Percentiles rank a stretch among this genome's conserved stretches.
These are phyloP conservation scores for Drosophila greeni DNA, from an alignment of 2,888 invertebrate genomes.

Conservation along the genomic window DNA sequence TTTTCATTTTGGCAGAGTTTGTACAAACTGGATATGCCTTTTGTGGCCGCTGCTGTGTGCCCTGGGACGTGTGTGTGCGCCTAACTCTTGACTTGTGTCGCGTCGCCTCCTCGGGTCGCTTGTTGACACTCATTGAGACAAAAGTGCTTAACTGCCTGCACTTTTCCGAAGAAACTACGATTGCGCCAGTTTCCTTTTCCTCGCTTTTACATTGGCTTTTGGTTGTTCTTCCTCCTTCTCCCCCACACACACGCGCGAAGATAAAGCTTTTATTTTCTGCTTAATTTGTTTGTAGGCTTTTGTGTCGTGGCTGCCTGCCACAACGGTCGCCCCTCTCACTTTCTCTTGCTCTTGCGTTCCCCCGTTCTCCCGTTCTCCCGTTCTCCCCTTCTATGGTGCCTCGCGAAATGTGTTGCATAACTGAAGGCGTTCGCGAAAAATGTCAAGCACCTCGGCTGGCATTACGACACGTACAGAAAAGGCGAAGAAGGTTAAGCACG, in stretches of 20 bases:
- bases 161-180: slow-evolving; percentile 51
- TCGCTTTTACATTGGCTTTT: slow-evolving; percentile 50
- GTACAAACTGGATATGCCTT: background rate
- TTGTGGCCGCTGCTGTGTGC: slow-evolving; percentile 10
- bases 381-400: slow-evolving; percentile 1
- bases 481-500: slow-evolving; percentile 64
- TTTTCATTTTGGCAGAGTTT: background rate
- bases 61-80: slow-evolving; percentile 18
- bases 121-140: slow-evolving; percentile 75
- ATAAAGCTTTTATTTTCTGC: slow-evolving; percentile 63
- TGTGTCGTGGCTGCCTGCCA: slow-evolving; percentile 33
- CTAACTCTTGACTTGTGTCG: slow-evolving; percentile 40
- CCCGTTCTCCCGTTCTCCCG: background rate
- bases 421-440: slow-evolving; percentile 57
- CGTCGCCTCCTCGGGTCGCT: slow-evolving; percentile 52
- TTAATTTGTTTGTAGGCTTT: slow-evolving; percentile 70
- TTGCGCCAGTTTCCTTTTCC: slow-evolving; percentile 7
- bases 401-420: slow-evolving; percentile 59
- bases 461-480: slow-evolving; percentile 43
- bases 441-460: slow-evolving; percentile 66
- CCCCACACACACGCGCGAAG: slow-evolving; percentile 11
- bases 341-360: slow-evolving; percentile 10
- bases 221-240: slow-evolving; percentile 11
- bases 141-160: slow-evolving; percentile 72
- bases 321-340: slow-evolving; percentile 41